phyloP scores from a whole-genome alignment of 2,888 invertebrate species.

The Philonicus albiceps region DNA sequence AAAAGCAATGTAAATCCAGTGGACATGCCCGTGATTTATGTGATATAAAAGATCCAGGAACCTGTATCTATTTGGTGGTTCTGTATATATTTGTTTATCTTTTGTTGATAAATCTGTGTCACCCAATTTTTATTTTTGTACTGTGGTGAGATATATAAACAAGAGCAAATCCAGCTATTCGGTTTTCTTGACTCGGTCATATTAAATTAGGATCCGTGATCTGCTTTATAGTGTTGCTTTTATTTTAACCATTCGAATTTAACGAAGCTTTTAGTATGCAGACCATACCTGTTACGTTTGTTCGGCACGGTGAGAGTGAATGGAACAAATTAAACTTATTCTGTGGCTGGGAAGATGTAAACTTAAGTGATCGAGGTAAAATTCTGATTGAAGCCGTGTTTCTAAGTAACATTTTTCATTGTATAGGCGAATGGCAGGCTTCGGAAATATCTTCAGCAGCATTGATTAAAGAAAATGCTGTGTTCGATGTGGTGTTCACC shows the following conservation, averaged over 20 bases:
- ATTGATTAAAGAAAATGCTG: conserved; percentile 55
- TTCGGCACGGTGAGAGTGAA: conserved; percentile 79
- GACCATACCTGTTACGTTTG: conserved; percentile 63
- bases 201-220: not conserved
- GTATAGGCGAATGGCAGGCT: conserved; percentile 60
- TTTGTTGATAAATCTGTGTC: not conserved
- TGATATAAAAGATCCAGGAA: not conserved
- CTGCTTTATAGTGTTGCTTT: not conserved
- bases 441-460: conserved; percentile 51
- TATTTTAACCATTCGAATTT: not conserved
- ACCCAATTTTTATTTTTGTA: conserved; percentile 10
- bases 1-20: not conserved
- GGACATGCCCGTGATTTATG: not conserved
- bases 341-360: conserved; percentile 78
- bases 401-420: not conserved
- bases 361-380: conserved; percentile 73
- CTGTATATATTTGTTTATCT: not conserved
- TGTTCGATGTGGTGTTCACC: conserved; percentile 83
- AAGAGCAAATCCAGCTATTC: not conserved
- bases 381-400: not conserved
- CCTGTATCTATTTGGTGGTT: not conserved
- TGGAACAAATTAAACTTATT: conserved; percentile 78
- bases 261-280: conserved; percentile 48
- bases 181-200: not conserved
- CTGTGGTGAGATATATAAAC: conserved; percentile 3